These are phyloP conservation scores for Drosophila incognita DNA, from an alignment of 2,888 invertebrate genomes.

Conservation along the genomic window DNA sequence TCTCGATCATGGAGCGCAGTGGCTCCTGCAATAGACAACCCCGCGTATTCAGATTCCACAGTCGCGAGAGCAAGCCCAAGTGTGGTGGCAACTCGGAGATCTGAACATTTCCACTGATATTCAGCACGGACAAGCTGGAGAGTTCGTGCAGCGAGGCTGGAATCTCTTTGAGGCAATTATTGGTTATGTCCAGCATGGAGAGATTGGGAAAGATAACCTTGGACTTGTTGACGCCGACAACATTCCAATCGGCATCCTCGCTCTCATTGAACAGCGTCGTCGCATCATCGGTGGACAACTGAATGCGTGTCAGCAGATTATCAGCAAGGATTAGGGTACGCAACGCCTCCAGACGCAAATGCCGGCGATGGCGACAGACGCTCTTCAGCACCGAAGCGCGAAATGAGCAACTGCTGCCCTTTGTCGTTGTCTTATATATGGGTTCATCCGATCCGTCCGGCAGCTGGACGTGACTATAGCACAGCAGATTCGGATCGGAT, in stretches of 20 bases:
- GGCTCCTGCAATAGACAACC: constrained; percentile 96
- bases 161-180: constrained; percentile 92
- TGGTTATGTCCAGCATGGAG: constrained; percentile 97
- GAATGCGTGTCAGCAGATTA: constrained; percentile 93
- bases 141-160: constrained; percentile 94
- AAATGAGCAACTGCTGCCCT: constrained; percentile 87
- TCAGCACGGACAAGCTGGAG: constrained; percentile 95
- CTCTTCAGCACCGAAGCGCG: constrained; percentile 90
- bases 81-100: constrained; percentile 96
- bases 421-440: constrained; percentile 65
- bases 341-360: constrained; percentile 88
- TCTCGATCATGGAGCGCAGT: constrained; percentile 94
- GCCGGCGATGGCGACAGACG: constrained; percentile 94
- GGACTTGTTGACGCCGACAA: constrained; percentile 87
- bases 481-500: constrained; percentile 89
- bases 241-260: constrained; percentile 88
- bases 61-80: constrained; percentile 95
- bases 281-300: constrained; percentile 92
- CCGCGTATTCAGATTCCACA: constrained; percentile 97
- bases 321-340: constrained; percentile 90
- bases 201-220: constrained; percentile 95
- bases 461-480: constrained; percentile 87
- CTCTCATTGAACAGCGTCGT: constrained; percentile 87
- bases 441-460: constrained; percentile 66
- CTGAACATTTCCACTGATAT: constrained; percentile 91